Percentiles rank a stretch among this genome's conserved stretches.
These are phyloP conservation scores for Nothobranchius kuhntae DNA, from an alignment of 2,113 vertebrate genomes.

Conservation along the genomic window DNA sequence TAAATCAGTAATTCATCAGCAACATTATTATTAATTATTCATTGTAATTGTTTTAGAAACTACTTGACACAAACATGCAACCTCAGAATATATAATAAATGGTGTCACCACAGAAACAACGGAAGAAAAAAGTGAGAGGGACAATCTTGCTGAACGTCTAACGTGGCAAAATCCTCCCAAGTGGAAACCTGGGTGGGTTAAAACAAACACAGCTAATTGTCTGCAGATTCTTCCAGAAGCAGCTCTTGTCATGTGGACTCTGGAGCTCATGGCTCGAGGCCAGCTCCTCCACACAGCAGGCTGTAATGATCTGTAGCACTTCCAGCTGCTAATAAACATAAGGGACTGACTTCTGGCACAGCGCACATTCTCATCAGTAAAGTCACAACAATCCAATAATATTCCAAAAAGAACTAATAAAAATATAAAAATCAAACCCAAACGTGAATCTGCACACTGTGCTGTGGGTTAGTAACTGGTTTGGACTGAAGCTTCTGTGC, in stretches of 20 bases:
- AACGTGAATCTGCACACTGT: not conserved
- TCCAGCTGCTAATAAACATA: slow-evolving; percentile 11
- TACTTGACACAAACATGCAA: no score
- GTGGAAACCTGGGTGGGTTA: not conserved
- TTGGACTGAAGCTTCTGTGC: not conserved
- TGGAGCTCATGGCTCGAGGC: slow-evolving; percentile 2
- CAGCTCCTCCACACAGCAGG: slow-evolving; percentile 29
- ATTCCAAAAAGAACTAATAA: not conserved
- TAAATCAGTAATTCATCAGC: no score
- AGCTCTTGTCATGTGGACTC: not conserved
- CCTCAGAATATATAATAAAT: no score
- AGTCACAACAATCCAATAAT: not conserved
- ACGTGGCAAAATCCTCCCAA: no score
- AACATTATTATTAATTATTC: no score
- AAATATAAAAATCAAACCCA: not conserved
- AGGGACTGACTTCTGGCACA: slow-evolving; percentile 1
- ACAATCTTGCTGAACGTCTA: no score
- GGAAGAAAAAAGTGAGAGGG: no score
- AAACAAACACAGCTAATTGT: slow-evolving; percentile 3
- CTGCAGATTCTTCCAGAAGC: slow-evolving; percentile 31
- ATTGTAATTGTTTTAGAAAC: no score
- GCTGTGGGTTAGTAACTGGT: not conserved
- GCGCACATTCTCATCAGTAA: slow-evolving; percentile 24
- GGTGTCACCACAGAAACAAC: no score
- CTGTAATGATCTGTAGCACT: slow-evolving; percentile 5